A percentile compares a stretch with the other conserved stretches of the same genome.
These are phyloP conservation scores for Altica lythri DNA, from an alignment of 2,888 invertebrate species.

Conservation along the genomic window DNA sequence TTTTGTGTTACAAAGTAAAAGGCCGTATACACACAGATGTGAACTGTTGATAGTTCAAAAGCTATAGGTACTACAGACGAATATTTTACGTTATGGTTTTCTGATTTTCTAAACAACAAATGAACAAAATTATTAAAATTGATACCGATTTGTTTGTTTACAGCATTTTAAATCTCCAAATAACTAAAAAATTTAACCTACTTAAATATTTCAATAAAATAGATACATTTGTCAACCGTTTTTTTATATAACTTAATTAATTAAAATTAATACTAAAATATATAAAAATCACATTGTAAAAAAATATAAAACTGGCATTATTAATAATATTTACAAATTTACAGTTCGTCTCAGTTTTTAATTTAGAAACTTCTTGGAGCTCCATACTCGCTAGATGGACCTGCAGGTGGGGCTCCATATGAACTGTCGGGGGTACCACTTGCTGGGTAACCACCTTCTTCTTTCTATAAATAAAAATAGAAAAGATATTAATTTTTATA, in stretches of 20 bases:
- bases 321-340: constrained; percentile 37
- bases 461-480: constrained; percentile 53
- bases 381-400: constrained; percentile 65
- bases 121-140: too few species aligned
- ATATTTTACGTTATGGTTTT: too few species aligned
- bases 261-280: constrained; percentile 14
- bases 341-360: constrained; percentile 15
- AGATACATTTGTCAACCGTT: constrained; percentile 37
- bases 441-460: constrained; percentile 55
- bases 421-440: constrained; percentile 57
- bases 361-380: constrained; percentile 55
- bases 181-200: too few species aligned
- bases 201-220: too few species aligned
- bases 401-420: constrained; percentile 59
- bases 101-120: too few species aligned
- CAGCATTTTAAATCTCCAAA: too few species aligned
- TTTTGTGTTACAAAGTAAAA: too few species aligned
- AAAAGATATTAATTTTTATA: too few species aligned
- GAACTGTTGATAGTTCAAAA: too few species aligned
- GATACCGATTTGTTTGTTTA: too few species aligned
- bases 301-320: constrained; percentile 33
- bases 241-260: constrained; percentile 22
- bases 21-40: too few species aligned
- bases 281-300: constrained; percentile 30
- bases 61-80: too few species aligned